These are phyloP conservation scores for Ctenicera cuprea DNA, from an alignment of 2,888 invertebrate species.

Conservation along the genomic window DNA sequence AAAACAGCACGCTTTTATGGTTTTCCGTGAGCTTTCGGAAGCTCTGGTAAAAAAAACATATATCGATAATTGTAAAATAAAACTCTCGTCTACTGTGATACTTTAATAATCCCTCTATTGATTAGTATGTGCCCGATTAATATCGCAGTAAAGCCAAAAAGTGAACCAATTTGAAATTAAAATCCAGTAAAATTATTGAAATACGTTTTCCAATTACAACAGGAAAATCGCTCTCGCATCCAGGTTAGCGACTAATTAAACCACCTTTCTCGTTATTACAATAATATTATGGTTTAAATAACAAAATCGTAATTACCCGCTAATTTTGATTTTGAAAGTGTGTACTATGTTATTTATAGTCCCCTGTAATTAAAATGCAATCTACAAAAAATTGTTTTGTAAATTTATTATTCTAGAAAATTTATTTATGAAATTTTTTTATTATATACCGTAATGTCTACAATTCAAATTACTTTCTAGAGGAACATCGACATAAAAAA, in stretches of 20 bases:
- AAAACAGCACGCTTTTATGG: no score
- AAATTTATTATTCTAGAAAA: no score
- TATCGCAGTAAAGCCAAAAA: not conserved
- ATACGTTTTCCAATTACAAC: slow-evolving; percentile 22
- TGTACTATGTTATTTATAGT: not conserved
- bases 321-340: slow-evolving; percentile 19
- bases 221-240: slow-evolving; percentile 11
- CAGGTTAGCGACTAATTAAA: slow-evolving; percentile 24
- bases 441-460: no score
- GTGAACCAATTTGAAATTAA: slow-evolving; percentile 19
- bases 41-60: no score
- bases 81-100: not conserved
- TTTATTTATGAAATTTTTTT: no score
- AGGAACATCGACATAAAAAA: no score
- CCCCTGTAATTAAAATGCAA: no score
- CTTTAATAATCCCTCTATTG: not conserved
- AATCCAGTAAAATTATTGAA: slow-evolving; percentile 24
- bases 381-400: no score
- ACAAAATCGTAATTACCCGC: slow-evolving; percentile 24
- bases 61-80: no score
- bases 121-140: not conserved
- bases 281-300: slow-evolving; percentile 22
- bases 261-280: slow-evolving; percentile 32
- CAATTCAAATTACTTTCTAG: no score
- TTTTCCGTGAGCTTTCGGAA: no score